Conservation (phyloP, 2,888 invertebrate species). For the Bombylius discolor region DNA sequence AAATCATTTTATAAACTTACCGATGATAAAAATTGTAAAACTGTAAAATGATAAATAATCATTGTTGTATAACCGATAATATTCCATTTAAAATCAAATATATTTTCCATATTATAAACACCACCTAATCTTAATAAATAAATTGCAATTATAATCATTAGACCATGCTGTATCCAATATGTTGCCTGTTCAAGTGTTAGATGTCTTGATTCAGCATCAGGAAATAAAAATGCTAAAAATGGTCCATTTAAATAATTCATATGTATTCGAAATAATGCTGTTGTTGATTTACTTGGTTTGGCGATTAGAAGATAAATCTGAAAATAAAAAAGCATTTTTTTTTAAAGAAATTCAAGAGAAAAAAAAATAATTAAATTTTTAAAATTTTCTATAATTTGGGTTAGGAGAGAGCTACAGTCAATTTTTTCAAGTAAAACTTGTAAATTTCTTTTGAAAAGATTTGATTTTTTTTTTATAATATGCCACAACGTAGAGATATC, state of each 20-base stretch:
- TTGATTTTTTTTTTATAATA: no score
- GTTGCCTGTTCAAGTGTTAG: constrained; percentile 83
- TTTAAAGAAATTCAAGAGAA: neutral
- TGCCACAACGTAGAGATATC: no score
- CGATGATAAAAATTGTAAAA: constrained; percentile 56
- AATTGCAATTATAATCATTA: constrained; percentile 90
- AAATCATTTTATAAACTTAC: constrained; percentile 37
- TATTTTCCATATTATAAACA: constrained; percentile 65
- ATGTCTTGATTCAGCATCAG: constrained; percentile 84
- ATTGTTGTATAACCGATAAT: constrained; percentile 65
- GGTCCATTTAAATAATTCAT: constrained; percentile 90
- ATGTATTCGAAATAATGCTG: constrained; percentile 78
- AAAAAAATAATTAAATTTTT: no score
- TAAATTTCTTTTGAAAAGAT: neutral
- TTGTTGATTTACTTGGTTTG: constrained; percentile 68
- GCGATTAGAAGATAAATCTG: constrained; percentile 84
- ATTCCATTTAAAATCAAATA: constrained; percentile 66
- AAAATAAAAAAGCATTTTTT: constrained; percentile 23
- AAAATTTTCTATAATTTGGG: no score
- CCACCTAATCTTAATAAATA: constrained; percentile 81
- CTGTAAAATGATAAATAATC: constrained; percentile 69
- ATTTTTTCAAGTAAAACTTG: no score
- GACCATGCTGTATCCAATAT: constrained; percentile 91
- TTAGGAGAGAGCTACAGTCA: no score
- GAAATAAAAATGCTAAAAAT: constrained; percentile 81